Percentiles rank a stretch among this genome's conserved stretches.
Conservation (phyloP, 2,888 invertebrate species). For the Ethmia dodecea region DNA sequence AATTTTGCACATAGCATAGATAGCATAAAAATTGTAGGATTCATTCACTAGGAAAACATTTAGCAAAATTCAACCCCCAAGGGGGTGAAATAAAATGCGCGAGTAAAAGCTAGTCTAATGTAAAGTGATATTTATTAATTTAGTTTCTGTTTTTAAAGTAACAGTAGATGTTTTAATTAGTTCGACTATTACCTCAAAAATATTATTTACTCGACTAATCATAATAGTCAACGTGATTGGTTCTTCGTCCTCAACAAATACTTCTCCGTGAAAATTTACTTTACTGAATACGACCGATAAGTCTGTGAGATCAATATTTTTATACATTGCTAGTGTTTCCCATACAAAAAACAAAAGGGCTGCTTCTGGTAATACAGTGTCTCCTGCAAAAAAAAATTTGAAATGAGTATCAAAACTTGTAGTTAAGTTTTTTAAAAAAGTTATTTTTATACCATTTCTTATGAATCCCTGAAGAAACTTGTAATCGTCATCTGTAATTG, state of each 20-base stretch:
- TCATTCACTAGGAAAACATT: too few relatives aligned
- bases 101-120: too few relatives aligned
- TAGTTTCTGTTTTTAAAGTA: too few relatives aligned
- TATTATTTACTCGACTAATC: constrained; percentile 24
- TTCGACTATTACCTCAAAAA: constrained; percentile 48
- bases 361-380: constrained; percentile 82
- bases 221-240: constrained; percentile 20
- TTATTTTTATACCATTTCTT: constrained; percentile 29
- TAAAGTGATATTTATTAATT: too few relatives aligned
- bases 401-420: constrained; percentile 3
- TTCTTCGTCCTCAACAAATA: constrained; percentile 14
- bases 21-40: too few relatives aligned
- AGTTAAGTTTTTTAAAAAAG: not conserved
- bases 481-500: constrained; percentile 42
- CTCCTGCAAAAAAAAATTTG: constrained; percentile 42
- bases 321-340: constrained; percentile 67
- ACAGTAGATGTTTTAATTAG: too few relatives aligned
- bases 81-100: too few relatives aligned
- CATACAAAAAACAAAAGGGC: constrained; percentile 67
- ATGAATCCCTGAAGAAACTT: constrained; percentile 33
- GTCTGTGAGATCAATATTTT: constrained; percentile 45
- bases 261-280: constrained; percentile 23
- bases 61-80: too few relatives aligned
- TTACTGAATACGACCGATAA: constrained; percentile 23
- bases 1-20: too few relatives aligned